Evolutionary conservation across 2,797 vertebrate species (phyloP).

Genomic region (Rhinichthys osculus): DNA sequence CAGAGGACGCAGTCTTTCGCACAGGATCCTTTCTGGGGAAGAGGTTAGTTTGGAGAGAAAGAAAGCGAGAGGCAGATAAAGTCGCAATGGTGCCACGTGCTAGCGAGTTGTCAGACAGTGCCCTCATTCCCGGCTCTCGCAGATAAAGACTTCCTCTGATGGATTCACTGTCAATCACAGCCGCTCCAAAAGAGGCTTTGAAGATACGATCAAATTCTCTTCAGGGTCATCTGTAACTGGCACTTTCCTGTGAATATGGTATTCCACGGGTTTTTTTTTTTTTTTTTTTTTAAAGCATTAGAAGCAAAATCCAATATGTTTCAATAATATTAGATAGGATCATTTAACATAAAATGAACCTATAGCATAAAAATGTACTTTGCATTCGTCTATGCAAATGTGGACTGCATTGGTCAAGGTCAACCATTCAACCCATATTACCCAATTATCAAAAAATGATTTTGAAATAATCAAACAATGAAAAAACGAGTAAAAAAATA

Average conservation of each 20-base stretch:
- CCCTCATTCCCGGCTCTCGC: constrained; percentile 41
- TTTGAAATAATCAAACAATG: no score
- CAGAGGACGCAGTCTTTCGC: background rate
- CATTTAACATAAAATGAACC: background rate
- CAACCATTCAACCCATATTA: background rate
- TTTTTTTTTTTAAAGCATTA: background rate
- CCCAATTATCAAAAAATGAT: background rate
- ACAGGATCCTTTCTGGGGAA: background rate
- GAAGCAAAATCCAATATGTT: background rate
- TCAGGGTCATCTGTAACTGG: constrained; percentile 52
- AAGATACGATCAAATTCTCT: constrained; percentile 60
- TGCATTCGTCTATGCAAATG: background rate
- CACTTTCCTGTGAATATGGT: background rate
- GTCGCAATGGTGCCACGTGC: background rate
- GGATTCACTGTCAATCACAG: constrained; percentile 53
- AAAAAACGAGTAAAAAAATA: no score
- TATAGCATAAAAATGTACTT: background rate
- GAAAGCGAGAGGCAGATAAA: constrained; percentile 21
- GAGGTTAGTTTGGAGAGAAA: background rate
- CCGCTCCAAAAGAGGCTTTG: constrained; percentile 46
- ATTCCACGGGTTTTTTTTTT: background rate
- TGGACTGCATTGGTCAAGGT: background rate
- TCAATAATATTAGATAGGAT: background rate
- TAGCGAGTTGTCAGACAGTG: constrained; percentile 47
- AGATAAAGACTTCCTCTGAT: constrained; percentile 59